Percentiles rank a stretch among this genome's conserved stretches.
phyloP scores from a whole-genome alignment of 2,888 invertebrate species.

The Erebia palarica region DNA sequence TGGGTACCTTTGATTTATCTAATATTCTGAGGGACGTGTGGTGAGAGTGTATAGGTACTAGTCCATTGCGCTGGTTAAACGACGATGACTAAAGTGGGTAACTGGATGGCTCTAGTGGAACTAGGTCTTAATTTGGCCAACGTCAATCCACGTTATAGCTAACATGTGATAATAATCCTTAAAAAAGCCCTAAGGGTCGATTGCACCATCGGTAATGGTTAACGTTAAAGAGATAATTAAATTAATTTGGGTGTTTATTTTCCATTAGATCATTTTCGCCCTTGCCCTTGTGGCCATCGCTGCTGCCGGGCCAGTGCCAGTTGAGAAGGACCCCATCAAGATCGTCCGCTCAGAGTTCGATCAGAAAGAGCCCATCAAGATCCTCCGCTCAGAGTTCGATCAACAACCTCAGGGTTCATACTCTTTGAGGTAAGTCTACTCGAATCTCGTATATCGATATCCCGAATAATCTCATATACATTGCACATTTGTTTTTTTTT shows the following conservation, averaged over 20 bases:
- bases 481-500: too few species aligned
- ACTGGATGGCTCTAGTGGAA: too few species aligned
- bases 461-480: too few species aligned
- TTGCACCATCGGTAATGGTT: too few species aligned
- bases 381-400: conserved; percentile 55
- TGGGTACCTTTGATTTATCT: neutral
- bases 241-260: conserved; percentile 27
- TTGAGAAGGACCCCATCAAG: conserved; percentile 41
- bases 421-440: conserved; percentile 51
- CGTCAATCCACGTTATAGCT: too few species aligned
- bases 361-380: conserved; percentile 47
- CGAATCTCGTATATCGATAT: too few species aligned
- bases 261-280: conserved; percentile 54
- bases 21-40: neutral
- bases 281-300: conserved; percentile 64
- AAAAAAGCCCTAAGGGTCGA: too few species aligned
- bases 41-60: too few species aligned
- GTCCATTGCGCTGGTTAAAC: too few species aligned
- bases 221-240: neutral
- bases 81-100: too few species aligned
- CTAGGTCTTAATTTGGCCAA: too few species aligned
- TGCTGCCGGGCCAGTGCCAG: conserved; percentile 57
- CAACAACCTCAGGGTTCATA: conserved; percentile 60
- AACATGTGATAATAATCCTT: too few species aligned
- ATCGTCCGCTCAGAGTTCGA: conserved; percentile 57